Base-by-base conservation (phyloP, 1,140 invertebrate genomes). In the Drosophila parvula region DNA sequence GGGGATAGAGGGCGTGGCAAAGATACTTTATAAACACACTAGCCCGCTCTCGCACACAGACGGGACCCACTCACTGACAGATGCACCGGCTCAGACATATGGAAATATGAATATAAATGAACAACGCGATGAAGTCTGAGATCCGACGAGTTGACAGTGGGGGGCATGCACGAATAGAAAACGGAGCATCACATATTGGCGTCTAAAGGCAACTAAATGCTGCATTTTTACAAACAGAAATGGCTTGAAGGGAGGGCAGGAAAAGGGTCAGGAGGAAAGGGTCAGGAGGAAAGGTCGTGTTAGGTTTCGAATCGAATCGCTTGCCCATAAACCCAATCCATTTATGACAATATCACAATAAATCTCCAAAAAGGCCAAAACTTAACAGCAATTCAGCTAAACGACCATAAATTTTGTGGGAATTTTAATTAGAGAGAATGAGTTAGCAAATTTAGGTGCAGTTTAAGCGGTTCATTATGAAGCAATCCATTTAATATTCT, bases 61-160 rank as follows among this genome's bases (percentile, higher is more conserved):
- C 22, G 43, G 51, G 32, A 70, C 22, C 18, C 56, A 22, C 22
- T 48, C 30, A 27, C 51, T 74, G 78, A 58, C 68, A 71, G 65
- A 69, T 70, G 68, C 68, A 71, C 28, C 68, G 36, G 70, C 68
- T 48, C 69, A 65, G 38, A 48, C 56, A 82, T 78, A 89, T 88
- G 80, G 76, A 89, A 78, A 89, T 88, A 89, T 89, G 84, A 89
- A 88, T 88, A 84, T 88, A 88, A 89, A 88, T 88, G 84, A 89
- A 89, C 84, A 89, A 14, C 76, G 84, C 84, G 69, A 60, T 61
- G 75, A 75, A 84, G 76, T 70, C 75, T 40, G 36, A 75, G 71
- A 58, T 74, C 36, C 41, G 43, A 50, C 53, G 50, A 30, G 51
- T 58, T 50, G 51, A 22, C 51, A 32, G 47, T 27, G 16, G 18